Evolutionary conservation across 2,888 invertebrate species (phyloP), one percentile per base, ranked within the genome.

Genomic region (Nezara viridula): DNA sequence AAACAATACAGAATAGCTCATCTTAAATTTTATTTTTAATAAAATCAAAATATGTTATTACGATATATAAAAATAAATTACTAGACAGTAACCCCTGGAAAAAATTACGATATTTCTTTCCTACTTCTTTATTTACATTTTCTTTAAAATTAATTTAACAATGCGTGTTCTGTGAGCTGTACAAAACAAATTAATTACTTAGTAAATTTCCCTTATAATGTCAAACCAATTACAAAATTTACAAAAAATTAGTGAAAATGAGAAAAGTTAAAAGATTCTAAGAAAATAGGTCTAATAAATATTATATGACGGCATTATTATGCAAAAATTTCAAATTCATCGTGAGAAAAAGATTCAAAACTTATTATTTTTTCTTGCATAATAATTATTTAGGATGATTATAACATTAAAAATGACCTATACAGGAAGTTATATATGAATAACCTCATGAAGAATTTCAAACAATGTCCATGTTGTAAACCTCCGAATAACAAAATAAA

Each of bases 401-500:
- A 66, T 47, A 88, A n/a, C 73, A 73, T 88, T 88, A 81, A 88
- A 77, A 81, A 88, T 81, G 73, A 88, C 81, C 88, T 88, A 50
- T n/a, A 37, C 24, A 60, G 81, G 60, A 88, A 60, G 40, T 44
- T 32, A 10, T 7, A n/a, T n/a, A 77, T 49, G n/a, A 88, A 88
- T 52, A 81, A 88, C 50, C 88, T 88, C 81, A 88, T 81, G 77
- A 81, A 88, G 81, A 88, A 77, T 88, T 77, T 88, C 81, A 77
- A 73, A 81, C 27, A 66, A 40, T 88, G 90, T 90, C 88, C 90
- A 90, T 90, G 90, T 88, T 90, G 89, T 89, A 86, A 88, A 90
- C 90, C 89, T 90, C 90, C 90, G 89, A 90, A 90, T 90, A 90
- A 88, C 88, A 90, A 55, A 50, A 66, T 85, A 89, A 60, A 52